Conservation (phyloP, 2,113 vertebrate genomes). For the Chionodraco myersi region DNA sequence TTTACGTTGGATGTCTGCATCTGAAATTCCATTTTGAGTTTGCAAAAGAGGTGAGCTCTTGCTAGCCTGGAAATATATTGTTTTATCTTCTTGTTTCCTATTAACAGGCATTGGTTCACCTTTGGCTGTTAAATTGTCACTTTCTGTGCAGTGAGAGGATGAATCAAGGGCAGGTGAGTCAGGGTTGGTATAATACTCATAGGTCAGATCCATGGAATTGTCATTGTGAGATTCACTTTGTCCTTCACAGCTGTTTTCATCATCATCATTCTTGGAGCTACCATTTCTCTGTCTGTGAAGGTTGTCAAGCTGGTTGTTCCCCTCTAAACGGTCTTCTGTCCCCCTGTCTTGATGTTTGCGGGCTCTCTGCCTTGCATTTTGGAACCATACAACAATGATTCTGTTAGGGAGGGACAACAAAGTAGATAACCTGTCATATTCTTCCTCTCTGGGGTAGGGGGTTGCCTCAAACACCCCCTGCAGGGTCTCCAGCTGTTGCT, state of each 20-base stretch:
- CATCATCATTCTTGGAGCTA: constrained; percentile 91
- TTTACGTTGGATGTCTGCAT: constrained; percentile 35
- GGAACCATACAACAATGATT: constrained; percentile 98
- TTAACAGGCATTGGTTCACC: constrained; percentile 45
- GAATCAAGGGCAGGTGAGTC: constrained; percentile 84
- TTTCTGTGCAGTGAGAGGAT: constrained; percentile 84
- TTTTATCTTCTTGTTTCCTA: constrained; percentile 60
- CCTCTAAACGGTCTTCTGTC: constrained; percentile 91
- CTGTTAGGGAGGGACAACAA: constrained; percentile 92
- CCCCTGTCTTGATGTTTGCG: constrained; percentile 95
- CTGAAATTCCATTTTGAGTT: constrained; percentile 41
- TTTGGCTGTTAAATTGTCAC: constrained; percentile 47
- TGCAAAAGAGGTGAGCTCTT: constrained; percentile 35
- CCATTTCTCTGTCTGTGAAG: constrained; percentile 92
- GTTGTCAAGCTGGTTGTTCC: constrained; percentile 83
- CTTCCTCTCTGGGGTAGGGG: constrained; percentile 98
- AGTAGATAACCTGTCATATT: constrained; percentile 95
- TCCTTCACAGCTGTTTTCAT: constrained; percentile 87
- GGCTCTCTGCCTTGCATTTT: constrained; percentile 97
- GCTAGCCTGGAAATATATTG: constrained; percentile 17
- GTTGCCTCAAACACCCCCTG: constrained; percentile 98
- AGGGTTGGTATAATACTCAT: constrained; percentile 86
- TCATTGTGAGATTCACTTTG: constrained; percentile 93
- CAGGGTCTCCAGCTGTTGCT: constrained; percentile 94
- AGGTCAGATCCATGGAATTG: constrained; percentile 91